phyloP scores from a whole-genome alignment of 1,140 invertebrate genomes.

The Brachionus manjavacas region DNA sequence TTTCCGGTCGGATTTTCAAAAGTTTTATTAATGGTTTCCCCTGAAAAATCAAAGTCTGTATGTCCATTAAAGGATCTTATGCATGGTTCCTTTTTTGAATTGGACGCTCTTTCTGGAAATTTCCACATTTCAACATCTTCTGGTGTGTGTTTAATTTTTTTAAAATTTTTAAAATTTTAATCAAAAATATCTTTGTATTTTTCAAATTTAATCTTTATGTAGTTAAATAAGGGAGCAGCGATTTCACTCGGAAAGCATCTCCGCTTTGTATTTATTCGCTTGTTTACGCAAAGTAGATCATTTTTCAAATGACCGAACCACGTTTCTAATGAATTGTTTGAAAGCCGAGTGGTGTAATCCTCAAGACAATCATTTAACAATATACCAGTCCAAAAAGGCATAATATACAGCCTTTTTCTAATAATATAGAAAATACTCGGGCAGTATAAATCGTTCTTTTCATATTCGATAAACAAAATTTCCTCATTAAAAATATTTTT shows the following conservation, averaged over 20 bases:
- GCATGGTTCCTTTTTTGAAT: not conserved
- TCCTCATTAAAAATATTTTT: not conserved
- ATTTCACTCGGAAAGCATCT: not conserved
- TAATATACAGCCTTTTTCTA: not conserved
- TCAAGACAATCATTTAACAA: not conserved
- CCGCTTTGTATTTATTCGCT: not conserved
- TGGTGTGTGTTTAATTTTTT: not conserved
- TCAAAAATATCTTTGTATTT: not conserved
- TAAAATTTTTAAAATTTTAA: not conserved
- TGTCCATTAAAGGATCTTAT: not conserved
- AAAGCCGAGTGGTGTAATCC: not conserved
- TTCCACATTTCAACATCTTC: not conserved
- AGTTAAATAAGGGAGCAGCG: not conserved
- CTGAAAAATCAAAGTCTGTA: not conserved
- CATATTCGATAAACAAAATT: not conserved
- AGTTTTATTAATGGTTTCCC: not conserved
- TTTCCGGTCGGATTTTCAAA: not conserved
- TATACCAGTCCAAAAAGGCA: constrained; percentile 2
- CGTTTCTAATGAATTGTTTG: not conserved
- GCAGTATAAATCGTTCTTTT: not conserved
- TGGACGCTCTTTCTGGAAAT: not conserved
- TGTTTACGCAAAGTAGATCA: not conserved
- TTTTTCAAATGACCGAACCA: constrained; percentile 7
- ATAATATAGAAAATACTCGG: not conserved
- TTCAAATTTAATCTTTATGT: not conserved